Evolutionary conservation across 2,113 vertebrate genomes (phyloP), one percentile per base, ranked within the genome.

Genomic region (Mobula hypostoma): DNA sequence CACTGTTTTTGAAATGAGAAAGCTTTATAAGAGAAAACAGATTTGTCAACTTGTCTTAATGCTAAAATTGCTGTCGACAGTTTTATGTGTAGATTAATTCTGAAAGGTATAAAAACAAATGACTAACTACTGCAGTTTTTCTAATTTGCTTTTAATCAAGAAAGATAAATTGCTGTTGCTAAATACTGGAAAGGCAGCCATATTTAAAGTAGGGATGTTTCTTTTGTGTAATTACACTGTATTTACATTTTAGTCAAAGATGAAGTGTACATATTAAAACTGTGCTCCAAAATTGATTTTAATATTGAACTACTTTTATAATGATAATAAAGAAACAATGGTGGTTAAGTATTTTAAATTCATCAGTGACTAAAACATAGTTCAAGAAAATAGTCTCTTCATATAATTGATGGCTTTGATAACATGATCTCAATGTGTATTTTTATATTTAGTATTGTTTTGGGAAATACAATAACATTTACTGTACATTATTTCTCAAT

Each of bases 91-190:
- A 17, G 4, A 96, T 97, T 96, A 95, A 94, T 87, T 90, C 95
- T 95, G 95, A 96, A 94, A 95, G 94, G 95, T 94, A 95, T 95
- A 95, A 95, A 96, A 95, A 96, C 94, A 61, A 94, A 95, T 61
- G 95, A 95, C 95, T 93, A 68, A 93, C 36, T 74, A 74, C 68
- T 32, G 11, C 19, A 94, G 96, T 96, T 95, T 91, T 94, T 94
- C 95, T 94, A 95, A 94, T 97, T 97, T 96, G 96, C 97, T 96
- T 96, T 95, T 95, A 95, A 96, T 96, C 96, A 96, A 95, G 96
- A 96, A 95, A 95, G 97, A 97, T 97, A 96, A 96, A 97, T 97
- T 96, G 95, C 96, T 97, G 97, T 97, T 97, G 97, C 97, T 96
- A 48, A 74, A 93, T 74, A 19, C 91, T 74, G 21, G 68, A 56